A percentile compares a stretch with the other conserved stretches of the same genome.
These are phyloP conservation scores for Brachypodius melanocephalos DNA, from an alignment of 2,113 vertebrate species.

Conservation along the genomic window DNA sequence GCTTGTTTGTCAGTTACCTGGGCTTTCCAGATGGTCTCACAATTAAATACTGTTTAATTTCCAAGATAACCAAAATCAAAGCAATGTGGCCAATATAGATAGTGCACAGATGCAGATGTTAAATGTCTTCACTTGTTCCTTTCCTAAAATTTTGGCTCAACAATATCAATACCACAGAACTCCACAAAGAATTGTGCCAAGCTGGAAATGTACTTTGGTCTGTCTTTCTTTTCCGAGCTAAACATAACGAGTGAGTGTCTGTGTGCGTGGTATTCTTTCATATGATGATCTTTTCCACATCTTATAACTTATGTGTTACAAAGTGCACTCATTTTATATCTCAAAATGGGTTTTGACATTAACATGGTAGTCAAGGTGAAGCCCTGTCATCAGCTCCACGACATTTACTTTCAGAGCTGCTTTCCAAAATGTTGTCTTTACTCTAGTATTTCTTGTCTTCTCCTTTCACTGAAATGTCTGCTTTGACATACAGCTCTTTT, in stretches of 20 bases:
- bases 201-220: background rate
- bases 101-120: background rate
- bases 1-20: background rate
- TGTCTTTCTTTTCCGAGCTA: background rate
- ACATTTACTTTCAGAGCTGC: background rate
- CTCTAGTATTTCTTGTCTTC: background rate
- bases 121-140: background rate
- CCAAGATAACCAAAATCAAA: background rate
- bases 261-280: background rate
- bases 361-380: background rate
- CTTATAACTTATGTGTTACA: background rate
- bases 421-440: background rate
- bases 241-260: background rate
- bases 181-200: background rate
- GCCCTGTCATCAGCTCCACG: background rate
- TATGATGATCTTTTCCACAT: background rate
- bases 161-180: background rate
- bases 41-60: background rate
- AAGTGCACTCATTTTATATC: background rate
- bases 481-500: background rate
- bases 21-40: background rate
- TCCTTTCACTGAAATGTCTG: background rate
- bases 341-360: background rate
- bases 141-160: background rate
- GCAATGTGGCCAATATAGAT: fast-evolving